phyloP scores from a whole-genome alignment of 2,113 vertebrate genomes.

The Maccullochella peelii region DNA sequence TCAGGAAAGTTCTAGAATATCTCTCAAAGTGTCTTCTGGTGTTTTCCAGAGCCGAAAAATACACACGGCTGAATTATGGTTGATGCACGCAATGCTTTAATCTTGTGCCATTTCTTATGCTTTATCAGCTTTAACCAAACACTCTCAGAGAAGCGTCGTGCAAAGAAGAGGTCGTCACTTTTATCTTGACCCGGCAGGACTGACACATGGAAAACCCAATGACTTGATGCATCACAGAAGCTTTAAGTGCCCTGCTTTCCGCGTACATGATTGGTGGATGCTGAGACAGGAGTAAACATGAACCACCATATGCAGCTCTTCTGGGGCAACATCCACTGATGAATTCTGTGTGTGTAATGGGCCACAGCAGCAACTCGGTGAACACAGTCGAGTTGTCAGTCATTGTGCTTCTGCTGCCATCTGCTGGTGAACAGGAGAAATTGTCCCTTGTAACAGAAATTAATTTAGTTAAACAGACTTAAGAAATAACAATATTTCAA shows the following conservation, averaged over 20 bases:
- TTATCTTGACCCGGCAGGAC: conserved; percentile 40
- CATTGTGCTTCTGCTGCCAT: conserved; percentile 64
- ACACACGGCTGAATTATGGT: background rate
- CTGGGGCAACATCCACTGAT: conserved; percentile 17
- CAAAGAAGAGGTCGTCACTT: conserved; percentile 14
- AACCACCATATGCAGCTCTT: conserved; percentile 39
- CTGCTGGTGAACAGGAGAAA: conserved; percentile 57
- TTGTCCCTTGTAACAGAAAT: background rate
- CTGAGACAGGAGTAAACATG: conserved; percentile 34
- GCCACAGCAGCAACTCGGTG: background rate
- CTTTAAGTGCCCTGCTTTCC: background rate
- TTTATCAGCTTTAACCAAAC: conserved; percentile 17
- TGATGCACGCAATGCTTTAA: conserved; percentile 24
- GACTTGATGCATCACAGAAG: conserved; percentile 43
- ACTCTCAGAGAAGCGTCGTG: conserved; percentile 28
- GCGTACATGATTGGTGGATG: conserved; percentile 12
- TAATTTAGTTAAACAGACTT: background rate
- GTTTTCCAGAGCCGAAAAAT: background rate
- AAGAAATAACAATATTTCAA: too few relatives aligned
- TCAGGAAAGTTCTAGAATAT: background rate
- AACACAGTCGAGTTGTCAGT: background rate
- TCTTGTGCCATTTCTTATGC: conserved; percentile 20
- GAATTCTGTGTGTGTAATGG: conserved; percentile 15
- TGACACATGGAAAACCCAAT: conserved; percentile 33
- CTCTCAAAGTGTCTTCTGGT: background rate